A percentile compares a stretch with the other conserved stretches of the same genome.
These are phyloP conservation scores for Xiphias gladius DNA, from an alignment of 2,113 vertebrate genomes.

Conservation along the genomic window DNA sequence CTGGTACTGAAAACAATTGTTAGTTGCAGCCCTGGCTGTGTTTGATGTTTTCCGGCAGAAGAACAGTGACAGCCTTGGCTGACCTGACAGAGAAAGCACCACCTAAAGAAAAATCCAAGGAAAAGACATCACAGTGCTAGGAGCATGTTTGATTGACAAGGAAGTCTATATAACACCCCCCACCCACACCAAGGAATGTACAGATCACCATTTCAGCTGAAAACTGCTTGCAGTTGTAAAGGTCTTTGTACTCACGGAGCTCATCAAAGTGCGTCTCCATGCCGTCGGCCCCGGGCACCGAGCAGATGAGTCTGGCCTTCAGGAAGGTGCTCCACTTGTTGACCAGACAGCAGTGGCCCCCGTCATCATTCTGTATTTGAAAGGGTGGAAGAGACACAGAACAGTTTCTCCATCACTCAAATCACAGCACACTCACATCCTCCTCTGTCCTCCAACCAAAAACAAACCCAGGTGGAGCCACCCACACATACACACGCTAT, in stretches of 20 bases:
- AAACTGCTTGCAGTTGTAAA: neutral
- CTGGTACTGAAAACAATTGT: neutral
- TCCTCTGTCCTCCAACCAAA: conserved; percentile 32
- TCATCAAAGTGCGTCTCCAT: conserved; percentile 98
- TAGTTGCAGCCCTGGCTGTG: conserved; percentile 15
- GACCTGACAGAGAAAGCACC: conserved; percentile 1
- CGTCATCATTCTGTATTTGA: conserved; percentile 91
- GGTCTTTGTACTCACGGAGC: conserved; percentile 89
- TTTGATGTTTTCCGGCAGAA: conserved; percentile 13
- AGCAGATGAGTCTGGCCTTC: conserved; percentile 97
- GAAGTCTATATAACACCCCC: conserved; percentile 25
- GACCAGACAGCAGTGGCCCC: conserved; percentile 97
- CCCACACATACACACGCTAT: conserved; percentile 46
- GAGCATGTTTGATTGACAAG: conserved; percentile 48
- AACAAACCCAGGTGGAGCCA: conserved; percentile 71
- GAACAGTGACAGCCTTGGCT: neutral
- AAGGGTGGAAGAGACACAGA: conserved; percentile 17
- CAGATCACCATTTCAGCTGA: conserved; percentile 9
- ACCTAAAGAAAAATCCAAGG: conserved; percentile 6
- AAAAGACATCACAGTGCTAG: conserved; percentile 10
- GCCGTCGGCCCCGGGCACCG: conserved; percentile 92
- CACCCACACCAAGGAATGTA: conserved; percentile 14
- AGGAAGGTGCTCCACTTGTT: conserved; percentile 99
- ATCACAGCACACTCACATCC: conserved; percentile 38
- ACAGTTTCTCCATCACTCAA: conserved; percentile 57